Conservation (phyloP, 2,113 vertebrate species). For the Collichthys lucidus region DNA sequence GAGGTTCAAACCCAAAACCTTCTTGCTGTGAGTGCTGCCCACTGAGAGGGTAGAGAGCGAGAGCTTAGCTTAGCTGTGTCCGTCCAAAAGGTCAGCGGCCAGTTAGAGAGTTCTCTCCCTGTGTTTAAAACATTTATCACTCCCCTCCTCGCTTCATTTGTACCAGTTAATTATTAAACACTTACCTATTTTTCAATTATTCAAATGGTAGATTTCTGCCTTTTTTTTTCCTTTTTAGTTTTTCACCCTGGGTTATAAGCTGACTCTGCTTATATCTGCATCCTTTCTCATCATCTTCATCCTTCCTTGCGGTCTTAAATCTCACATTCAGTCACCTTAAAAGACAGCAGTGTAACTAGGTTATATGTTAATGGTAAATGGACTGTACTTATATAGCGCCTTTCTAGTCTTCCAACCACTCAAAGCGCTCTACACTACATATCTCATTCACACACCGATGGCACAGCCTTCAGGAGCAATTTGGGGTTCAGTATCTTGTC, state of each 20-base stretch:
- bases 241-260: background rate
- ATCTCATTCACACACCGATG: too few relatives aligned
- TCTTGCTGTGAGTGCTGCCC: too few relatives aligned
- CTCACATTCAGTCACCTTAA: background rate
- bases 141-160: slow-evolving; percentile 80
- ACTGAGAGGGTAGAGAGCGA: too few relatives aligned
- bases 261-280: too few relatives aligned
- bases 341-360: background rate
- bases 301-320: background rate
- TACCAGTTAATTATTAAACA: slow-evolving; percentile 84
- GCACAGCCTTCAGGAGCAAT: too few relatives aligned
- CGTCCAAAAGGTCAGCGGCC: slow-evolving; percentile 22
- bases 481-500: too few relatives aligned
- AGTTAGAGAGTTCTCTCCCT: slow-evolving; percentile 56
- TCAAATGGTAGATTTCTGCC: slow-evolving; percentile 67
- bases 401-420: too few relatives aligned
- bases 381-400: too few relatives aligned
- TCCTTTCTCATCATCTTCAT: background rate
- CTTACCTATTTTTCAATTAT: slow-evolving; percentile 84
- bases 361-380: too few relatives aligned
- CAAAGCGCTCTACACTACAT: too few relatives aligned
- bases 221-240: slow-evolving; percentile 20
- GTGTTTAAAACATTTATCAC: slow-evolving; percentile 83
- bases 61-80: slow-evolving; percentile 2
- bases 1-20: too few relatives aligned